Evolutionary conservation across 2,888 invertebrate genomes (phyloP).

Genomic region (Dynastes tityus): DNA sequence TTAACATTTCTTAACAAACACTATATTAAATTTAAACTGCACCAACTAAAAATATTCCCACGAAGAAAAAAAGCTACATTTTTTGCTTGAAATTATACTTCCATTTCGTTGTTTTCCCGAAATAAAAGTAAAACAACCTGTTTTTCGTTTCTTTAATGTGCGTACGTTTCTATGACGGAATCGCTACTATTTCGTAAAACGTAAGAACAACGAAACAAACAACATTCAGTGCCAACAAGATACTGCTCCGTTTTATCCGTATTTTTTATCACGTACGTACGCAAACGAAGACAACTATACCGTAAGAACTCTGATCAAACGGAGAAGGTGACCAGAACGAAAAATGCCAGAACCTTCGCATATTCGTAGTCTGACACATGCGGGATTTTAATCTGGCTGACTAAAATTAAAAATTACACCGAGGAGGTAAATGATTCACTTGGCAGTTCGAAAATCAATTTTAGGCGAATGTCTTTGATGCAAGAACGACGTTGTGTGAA

Average conservation of each 20-base stretch:
- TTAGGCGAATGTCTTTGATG: conserved; percentile 35
- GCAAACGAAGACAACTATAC: conserved; percentile 23
- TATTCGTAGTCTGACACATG: conserved; percentile 42
- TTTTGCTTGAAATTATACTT: conserved; percentile 9
- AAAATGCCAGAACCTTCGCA: conserved; percentile 39
- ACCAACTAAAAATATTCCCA: neutral
- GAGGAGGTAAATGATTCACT: conserved; percentile 44
- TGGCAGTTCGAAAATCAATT: conserved; percentile 45
- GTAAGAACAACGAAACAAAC: conserved; percentile 43
- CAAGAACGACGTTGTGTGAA: conserved; percentile 31
- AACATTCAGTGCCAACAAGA: conserved; percentile 43
- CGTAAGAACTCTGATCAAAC: conserved; percentile 5
- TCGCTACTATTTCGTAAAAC: conserved; percentile 31
- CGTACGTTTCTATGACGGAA: conserved; percentile 40
- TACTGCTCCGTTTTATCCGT: conserved; percentile 37
- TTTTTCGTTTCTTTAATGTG: conserved; percentile 37
- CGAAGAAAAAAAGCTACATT: neutral
- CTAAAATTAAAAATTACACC: conserved; percentile 48
- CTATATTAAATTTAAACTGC: neutral
- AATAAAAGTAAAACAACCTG: conserved; percentile 42
- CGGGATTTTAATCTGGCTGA: conserved; percentile 43
- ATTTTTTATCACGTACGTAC: conserved; percentile 30
- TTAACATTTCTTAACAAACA: neutral
- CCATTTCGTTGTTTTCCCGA: conserved; percentile 37
- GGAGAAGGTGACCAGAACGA: conserved; percentile 20